These are phyloP conservation scores for Pteropus alecto DNA, from an alignment of 2,113 vertebrate genomes.

Conservation along the genomic window DNA sequence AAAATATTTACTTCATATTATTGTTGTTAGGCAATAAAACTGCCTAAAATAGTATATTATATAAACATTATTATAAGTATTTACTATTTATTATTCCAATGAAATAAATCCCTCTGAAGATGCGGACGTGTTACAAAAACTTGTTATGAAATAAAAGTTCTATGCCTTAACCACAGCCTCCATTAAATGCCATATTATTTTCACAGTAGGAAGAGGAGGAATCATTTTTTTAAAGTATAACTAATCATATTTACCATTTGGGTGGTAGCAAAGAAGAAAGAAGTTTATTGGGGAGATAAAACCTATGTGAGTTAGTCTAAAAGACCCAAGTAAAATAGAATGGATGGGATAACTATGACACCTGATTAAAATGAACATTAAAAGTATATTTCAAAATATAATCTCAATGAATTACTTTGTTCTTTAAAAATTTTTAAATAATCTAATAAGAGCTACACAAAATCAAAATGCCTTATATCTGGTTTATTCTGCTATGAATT, in stretches of 20 bases:
- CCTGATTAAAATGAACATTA: background rate
- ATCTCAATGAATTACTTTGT: background rate
- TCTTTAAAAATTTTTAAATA: background rate
- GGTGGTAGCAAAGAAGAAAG: background rate
- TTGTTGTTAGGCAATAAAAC: background rate
- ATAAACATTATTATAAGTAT: background rate
- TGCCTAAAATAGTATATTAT: background rate
- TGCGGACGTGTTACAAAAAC: background rate
- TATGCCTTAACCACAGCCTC: background rate
- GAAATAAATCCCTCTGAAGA: background rate
- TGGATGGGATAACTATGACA: background rate
- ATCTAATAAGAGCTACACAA: background rate
- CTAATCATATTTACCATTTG: background rate
- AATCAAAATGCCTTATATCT: background rate
- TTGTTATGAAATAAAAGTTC: background rate
- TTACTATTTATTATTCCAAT: constrained; percentile 28
- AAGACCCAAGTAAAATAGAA: background rate
- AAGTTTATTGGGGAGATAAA: background rate
- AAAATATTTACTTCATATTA: background rate
- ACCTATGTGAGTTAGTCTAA: background rate
- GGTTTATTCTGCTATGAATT: background rate
- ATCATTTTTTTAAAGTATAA: background rate
- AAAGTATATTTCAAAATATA: constrained; percentile 12
- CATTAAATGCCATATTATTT: background rate
- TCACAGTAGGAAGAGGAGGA: background rate